Percentiles rank a stretch among this genome's conserved stretches.
Conservation (phyloP, 2,113 vertebrate genomes). For the Glareola pratincola region DNA sequence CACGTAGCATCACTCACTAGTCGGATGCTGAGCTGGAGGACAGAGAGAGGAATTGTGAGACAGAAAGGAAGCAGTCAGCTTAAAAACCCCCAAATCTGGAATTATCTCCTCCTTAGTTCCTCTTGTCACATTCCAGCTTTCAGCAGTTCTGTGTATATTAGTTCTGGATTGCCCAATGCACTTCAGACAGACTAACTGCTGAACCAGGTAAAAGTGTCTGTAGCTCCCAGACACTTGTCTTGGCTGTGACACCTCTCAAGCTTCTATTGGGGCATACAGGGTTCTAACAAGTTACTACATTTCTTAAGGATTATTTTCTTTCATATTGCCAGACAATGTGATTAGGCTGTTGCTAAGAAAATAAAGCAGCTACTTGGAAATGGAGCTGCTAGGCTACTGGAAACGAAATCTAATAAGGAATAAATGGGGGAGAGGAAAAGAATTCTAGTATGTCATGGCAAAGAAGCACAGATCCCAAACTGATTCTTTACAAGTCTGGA, state of each 20-base stretch:
- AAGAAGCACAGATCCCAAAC: neutral
- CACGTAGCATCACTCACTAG: neutral
- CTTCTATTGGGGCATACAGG: neutral
- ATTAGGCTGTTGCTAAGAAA: neutral
- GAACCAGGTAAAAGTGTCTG: neutral
- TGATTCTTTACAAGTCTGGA: neutral
- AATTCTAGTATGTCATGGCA: neutral
- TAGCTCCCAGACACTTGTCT: neutral
- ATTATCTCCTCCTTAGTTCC: neutral
- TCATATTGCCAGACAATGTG: neutral
- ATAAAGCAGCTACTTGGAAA: neutral
- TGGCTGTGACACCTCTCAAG: neutral
- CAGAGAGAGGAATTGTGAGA: neutral
- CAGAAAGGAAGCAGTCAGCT: neutral
- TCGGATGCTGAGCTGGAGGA: neutral
- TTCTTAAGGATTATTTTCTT: neutral
- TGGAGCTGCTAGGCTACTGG: neutral
- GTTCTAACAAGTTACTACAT: neutral
- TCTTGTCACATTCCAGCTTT: neutral
- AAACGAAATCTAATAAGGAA: conserved; percentile 18
- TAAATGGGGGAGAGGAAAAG: neutral
- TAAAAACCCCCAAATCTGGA: neutral
- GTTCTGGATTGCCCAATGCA: neutral
- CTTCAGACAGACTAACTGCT: neutral
- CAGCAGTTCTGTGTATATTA: neutral